These are phyloP conservation scores for Strigops habroptila DNA, from an alignment of 2,113 vertebrate species.

Conservation along the genomic window DNA sequence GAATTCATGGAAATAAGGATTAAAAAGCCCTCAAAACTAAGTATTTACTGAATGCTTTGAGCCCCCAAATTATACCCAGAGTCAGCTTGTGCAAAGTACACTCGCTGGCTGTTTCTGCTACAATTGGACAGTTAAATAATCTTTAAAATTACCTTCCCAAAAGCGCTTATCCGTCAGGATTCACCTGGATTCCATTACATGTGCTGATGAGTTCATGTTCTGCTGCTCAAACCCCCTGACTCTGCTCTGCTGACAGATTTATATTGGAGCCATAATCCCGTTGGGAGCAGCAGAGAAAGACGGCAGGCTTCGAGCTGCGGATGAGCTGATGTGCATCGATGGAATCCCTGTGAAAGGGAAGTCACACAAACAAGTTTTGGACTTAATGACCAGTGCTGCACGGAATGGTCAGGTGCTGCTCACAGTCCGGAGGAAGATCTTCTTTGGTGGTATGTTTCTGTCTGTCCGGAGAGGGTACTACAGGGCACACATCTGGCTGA, in stretches of 20 bases:
- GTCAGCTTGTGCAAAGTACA: neutral
- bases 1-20: neutral
- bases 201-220: neutral
- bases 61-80: neutral
- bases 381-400: conserved; percentile 95
- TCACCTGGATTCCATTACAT: neutral
- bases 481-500: neutral
- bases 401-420: conserved; percentile 94
- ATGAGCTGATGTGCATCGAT: conserved; percentile 95
- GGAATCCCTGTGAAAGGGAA: conserved; percentile 91
- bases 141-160: neutral
- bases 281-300: conserved; percentile 94
- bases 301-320: conserved; percentile 89
- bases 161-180: neutral
- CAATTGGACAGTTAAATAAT: neutral
- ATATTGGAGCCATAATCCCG: conserved; percentile 95
- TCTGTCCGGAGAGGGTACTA: neutral
- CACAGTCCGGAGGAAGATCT: conserved; percentile 88
- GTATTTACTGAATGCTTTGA: neutral
- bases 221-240: neutral
- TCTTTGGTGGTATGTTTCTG: conserved; percentile 77
- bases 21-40: neutral
- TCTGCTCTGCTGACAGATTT: conserved; percentile 79
- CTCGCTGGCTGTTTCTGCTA: neutral
- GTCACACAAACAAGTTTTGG: conserved; percentile 95